A percentile compares a stretch with the other conserved stretches of the same genome.
These are phyloP conservation scores for Helostoma temminkii DNA, from an alignment of 2,797 vertebrate species.

Conservation along the genomic window DNA sequence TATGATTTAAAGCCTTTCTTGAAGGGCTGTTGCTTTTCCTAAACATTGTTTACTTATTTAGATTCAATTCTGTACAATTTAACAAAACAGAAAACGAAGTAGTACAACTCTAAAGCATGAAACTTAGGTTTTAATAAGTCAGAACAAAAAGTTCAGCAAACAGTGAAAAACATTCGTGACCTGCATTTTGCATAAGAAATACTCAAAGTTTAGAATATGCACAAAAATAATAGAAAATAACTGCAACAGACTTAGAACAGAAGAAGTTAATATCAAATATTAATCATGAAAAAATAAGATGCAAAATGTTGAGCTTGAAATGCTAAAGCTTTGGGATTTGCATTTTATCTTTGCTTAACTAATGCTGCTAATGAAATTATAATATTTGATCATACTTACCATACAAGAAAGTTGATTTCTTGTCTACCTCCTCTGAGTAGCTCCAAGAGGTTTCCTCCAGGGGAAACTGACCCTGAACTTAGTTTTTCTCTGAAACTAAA, in stretches of 20 bases:
- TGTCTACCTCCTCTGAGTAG: conserved; percentile 28
- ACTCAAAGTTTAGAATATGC: background rate
- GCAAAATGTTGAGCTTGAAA: conserved; percentile 17
- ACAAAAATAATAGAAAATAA: conserved; percentile 1
- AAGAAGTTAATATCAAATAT: background rate
- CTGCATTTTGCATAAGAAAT: background rate
- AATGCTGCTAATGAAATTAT: background rate
- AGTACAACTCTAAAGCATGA: background rate
- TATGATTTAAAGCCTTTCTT: background rate
- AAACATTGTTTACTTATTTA: background rate
- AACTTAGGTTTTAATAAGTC: background rate
- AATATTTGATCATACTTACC: conserved; percentile 70
- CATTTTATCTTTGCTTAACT: background rate
- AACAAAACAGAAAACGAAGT: background rate
- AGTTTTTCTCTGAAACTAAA: conserved; percentile 18
- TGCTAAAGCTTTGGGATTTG: background rate
- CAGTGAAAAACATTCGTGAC: background rate
- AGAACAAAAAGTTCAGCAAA: background rate
- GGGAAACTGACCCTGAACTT: conserved; percentile 40
- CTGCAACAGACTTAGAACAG: background rate
- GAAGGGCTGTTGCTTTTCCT: background rate
- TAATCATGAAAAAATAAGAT: background rate
- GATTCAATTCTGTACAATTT: background rate
- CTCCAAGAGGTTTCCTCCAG: conserved; percentile 43
- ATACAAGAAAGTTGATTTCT: conserved; percentile 53